Percentiles rank a stretch among this genome's conserved stretches.
These are phyloP conservation scores for Mixornis gularis DNA, from an alignment of 2,113 vertebrate genomes.

Conservation along the genomic window DNA sequence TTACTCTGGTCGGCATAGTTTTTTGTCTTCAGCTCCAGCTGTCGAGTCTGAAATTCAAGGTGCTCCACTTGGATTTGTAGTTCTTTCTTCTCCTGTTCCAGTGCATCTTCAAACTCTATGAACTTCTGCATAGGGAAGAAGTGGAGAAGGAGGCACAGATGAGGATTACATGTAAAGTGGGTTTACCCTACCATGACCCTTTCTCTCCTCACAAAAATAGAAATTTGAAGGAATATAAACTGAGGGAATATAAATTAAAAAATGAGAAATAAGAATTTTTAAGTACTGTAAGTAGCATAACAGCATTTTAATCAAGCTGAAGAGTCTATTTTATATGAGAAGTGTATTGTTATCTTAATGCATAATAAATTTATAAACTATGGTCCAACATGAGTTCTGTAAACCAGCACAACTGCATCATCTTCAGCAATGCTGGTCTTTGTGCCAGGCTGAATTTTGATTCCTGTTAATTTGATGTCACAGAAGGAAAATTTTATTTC, in stretches of 20 bases:
- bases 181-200: background rate
- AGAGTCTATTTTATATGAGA: background rate
- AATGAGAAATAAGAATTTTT: background rate
- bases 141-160: background rate
- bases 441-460: background rate
- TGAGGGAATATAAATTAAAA: background rate
- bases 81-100: slow-evolving; percentile 98
- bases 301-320: background rate
- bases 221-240: background rate
- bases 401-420: background rate
- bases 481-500: background rate
- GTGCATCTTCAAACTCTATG: slow-evolving; percentile 95
- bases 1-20: slow-evolving; percentile 96
- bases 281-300: background rate
- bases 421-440: background rate
- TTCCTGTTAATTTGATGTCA: background rate
- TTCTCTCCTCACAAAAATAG: background rate
- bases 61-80: slow-evolving; percentile 90
- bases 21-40: slow-evolving; percentile 92
- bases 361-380: background rate
- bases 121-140: slow-evolving; percentile 81
- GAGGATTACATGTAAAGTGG: background rate
- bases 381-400: background rate
- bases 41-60: slow-evolving; percentile 91
- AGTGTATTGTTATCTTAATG: background rate